Evolutionary conservation across 2,888 invertebrate genomes (phyloP), one percentile per base, ranked within the genome.

Genomic region (Meteorus colon): DNA sequence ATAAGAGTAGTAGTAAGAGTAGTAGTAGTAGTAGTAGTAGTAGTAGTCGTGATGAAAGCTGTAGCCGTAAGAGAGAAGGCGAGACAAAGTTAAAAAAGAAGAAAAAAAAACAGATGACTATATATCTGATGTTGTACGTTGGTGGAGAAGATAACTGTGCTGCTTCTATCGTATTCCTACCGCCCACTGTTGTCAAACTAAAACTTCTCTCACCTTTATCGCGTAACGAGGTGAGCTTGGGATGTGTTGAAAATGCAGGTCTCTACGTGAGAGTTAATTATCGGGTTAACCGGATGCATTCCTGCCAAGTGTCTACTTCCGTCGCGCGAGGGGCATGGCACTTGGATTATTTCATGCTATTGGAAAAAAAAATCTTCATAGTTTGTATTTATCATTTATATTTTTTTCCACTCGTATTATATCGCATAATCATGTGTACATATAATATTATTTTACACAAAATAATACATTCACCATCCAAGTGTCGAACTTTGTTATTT

Each of bases 251-350:
- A 75, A 69, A 77, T 77, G 55, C 51, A 73, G 10, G 37, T 34
- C 69, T 55, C 29, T 69, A 73, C 60, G 51, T 45, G 70, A 74
- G 69, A 74, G 77, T 74, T 71, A 77, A 77, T 77, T 77, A 71
- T 70, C 70, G 71, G 60, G 71, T 74, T 74, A 62, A 71, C 66
- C 70, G 74, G 74, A 77, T 74, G 74, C 45, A 70, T 74, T 68
- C 60, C 55, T 67, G 37, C 48, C 71, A 74, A 77, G 74, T 77
- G 74, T 70, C 68, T 67, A 67, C 74, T 74, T 77, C 77, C 77
- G 74, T 68, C 41, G 60, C 27, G 75, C 55, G 19, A 45, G 73
- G 65, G 37, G 63, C 27, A 6, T 34, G 37, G 19, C 59, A 27
- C 41, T 72, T 60, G 60, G 62, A 62, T 60, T 24, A 48, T 72